phyloP scores from a whole-genome alignment of 2,888 invertebrate genomes.

The Philereme transversata region DNA sequence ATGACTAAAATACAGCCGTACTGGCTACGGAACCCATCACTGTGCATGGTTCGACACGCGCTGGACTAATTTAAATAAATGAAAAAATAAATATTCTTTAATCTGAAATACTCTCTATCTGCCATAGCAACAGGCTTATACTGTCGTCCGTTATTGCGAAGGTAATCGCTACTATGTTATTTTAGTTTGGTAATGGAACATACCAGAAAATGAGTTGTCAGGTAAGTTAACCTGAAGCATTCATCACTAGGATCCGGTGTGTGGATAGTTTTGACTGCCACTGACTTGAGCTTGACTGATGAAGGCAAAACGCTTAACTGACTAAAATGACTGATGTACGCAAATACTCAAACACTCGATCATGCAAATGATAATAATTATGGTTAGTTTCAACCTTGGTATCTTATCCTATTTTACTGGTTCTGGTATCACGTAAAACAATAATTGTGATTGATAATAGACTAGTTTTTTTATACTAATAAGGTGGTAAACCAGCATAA shows the following conservation, averaged over 20 bases:
- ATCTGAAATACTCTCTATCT: no score
- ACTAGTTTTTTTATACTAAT: no score
- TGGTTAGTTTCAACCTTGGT: slow-evolving; percentile 8
- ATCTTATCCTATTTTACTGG: no score
- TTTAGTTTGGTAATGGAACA: slow-evolving; percentile 79
- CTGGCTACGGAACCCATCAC: not conserved
- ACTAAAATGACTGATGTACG: no score
- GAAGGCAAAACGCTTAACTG: slow-evolving; percentile 33
- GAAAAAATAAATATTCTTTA: not conserved
- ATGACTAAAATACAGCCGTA: no score
- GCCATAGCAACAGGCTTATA: slow-evolving; percentile 7
- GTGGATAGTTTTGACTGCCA: slow-evolving; percentile 44
- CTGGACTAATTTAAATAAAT: no score
- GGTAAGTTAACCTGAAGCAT: slow-evolving; percentile 65
- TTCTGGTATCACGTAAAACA: no score
- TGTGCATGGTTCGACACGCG: not conserved
- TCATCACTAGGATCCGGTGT: slow-evolving; percentile 59
- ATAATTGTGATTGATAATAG: no score
- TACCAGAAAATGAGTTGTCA: slow-evolving; percentile 82
- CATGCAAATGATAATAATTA: slow-evolving; percentile 7
- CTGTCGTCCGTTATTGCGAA: slow-evolving; percentile 65
- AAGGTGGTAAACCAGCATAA: no score
- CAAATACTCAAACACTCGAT: slow-evolving; percentile 9
- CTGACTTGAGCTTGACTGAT: slow-evolving; percentile 46
- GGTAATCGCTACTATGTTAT: slow-evolving; percentile 77